phyloP scores from a whole-genome alignment of 2,113 vertebrate genomes.

The Psilopsiagon aymara region DNA sequence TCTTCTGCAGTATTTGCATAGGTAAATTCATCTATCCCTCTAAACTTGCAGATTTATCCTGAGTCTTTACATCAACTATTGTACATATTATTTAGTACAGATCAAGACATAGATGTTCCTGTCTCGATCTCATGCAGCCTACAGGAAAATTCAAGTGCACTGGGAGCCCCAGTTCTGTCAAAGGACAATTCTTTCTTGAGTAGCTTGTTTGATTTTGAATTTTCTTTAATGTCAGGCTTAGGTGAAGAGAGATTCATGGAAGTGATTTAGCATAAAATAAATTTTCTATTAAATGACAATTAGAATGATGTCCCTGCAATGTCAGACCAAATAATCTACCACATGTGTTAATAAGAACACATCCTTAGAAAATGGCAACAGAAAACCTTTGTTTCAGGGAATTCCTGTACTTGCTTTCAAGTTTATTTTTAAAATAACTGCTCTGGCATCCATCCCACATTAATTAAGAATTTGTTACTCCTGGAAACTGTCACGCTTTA shows the following conservation, averaged over 20 bases:
- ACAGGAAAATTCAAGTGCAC: conserved; percentile 16
- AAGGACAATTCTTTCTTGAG: conserved; percentile 1
- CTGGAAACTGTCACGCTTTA: background rate
- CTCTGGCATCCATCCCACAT: conserved; percentile 4
- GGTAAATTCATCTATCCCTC: background rate
- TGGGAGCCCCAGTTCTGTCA: conserved; percentile 23
- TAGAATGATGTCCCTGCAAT: conserved; percentile 2
- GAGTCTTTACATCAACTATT: background rate
- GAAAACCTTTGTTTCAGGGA: conserved; percentile 9
- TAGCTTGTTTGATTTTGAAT: conserved; percentile 51
- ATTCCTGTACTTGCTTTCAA: conserved; percentile 5
- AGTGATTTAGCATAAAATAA: background rate
- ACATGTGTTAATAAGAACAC: background rate
- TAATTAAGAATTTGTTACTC: conserved; percentile 41
- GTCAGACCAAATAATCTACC: background rate
- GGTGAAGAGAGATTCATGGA: background rate
- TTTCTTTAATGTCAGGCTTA: conserved; percentile 42
- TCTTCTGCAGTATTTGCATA: background rate
- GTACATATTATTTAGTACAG: background rate
- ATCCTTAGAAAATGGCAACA: background rate
- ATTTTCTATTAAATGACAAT: conserved; percentile 14
- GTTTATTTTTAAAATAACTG: conserved; percentile 50
- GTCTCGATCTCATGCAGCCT: background rate
- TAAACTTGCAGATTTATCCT: background rate
- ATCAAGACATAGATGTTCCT: background rate